Evolutionary conservation across 2,888 invertebrate genomes (phyloP).

Genomic region (Stenchaetothrips biformis): DNA sequence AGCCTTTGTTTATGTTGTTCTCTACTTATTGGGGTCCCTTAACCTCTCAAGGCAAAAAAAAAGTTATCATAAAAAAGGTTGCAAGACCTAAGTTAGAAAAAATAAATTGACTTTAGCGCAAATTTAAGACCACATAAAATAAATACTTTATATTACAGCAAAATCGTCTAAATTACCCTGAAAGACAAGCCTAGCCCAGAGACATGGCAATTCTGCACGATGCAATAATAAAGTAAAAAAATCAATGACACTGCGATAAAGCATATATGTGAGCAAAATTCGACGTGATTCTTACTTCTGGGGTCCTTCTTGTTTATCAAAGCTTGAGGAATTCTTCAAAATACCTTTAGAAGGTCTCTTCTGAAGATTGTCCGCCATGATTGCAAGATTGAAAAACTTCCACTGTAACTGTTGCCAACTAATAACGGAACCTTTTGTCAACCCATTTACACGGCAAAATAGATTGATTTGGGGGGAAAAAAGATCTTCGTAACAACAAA

Average conservation of each 20-base stretch:
- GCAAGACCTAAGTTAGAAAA: not conserved
- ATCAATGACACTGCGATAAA: not conserved
- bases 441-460: no score
- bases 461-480: no score
- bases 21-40: not conserved
- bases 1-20: slow-evolving; percentile 7
- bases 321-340: slow-evolving; percentile 85
- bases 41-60: not conserved
- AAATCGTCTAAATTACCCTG: not conserved
- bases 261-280: not conserved
- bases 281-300: slow-evolving; percentile 41
- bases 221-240: not conserved
- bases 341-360: slow-evolving; percentile 86
- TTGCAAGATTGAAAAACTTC: not conserved
- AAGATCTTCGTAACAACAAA: no score
- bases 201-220: not conserved
- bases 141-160: not conserved
- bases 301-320: slow-evolving; percentile 63
- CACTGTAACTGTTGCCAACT: not conserved
- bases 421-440: no score
- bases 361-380: slow-evolving; percentile 63
- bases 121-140: not conserved
- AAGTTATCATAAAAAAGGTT: not conserved
- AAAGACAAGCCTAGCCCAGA: not conserved
- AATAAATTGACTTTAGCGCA: not conserved